Percentiles rank a stretch among this genome's conserved stretches.
These are phyloP conservation scores for Crotalus adamanteus DNA, from an alignment of 2,797 vertebrate genomes.

Conservation along the genomic window DNA sequence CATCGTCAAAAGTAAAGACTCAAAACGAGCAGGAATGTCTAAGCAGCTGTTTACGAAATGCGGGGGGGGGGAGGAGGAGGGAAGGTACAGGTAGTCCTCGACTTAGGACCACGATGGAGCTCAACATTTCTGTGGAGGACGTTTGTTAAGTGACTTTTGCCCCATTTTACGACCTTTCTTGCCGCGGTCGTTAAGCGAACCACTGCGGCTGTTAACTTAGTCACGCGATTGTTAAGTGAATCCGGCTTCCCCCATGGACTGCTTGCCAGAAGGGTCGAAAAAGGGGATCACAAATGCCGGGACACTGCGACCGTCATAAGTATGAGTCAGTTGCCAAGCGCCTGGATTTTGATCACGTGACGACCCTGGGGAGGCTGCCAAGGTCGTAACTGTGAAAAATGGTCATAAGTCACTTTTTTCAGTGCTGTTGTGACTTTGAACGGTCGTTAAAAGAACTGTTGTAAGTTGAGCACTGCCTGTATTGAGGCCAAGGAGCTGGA, in stretches of 20 bases:
- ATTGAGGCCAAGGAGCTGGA: not conserved
- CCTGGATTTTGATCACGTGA: not conserved
- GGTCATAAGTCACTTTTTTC: not conserved
- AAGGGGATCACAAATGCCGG: too few relatives aligned
- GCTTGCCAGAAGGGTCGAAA: not conserved
- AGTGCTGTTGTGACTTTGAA: not conserved
- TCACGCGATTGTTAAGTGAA: not conserved
- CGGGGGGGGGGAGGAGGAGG: not conserved
- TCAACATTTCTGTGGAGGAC: not conserved
- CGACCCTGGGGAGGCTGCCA: not conserved
- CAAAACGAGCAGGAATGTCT: not conserved
- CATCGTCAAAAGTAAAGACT: not conserved
- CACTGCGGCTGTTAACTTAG: not conserved
- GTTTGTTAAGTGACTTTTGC: fast-evolving
- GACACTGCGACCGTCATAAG: not conserved
- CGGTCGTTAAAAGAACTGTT: not conserved
- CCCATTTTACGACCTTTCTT: not conserved
- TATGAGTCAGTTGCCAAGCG: not conserved
- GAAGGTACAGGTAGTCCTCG: not conserved
- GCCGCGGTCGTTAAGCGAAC: not conserved
- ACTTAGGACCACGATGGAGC: not conserved
- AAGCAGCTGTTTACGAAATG: not conserved
- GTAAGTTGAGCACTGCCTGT: not conserved
- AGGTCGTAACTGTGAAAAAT: not conserved
- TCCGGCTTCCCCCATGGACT: not conserved